Evolutionary conservation across 1,140 invertebrate genomes (phyloP).

Genomic region (Pogonomyrmex californicus): DNA sequence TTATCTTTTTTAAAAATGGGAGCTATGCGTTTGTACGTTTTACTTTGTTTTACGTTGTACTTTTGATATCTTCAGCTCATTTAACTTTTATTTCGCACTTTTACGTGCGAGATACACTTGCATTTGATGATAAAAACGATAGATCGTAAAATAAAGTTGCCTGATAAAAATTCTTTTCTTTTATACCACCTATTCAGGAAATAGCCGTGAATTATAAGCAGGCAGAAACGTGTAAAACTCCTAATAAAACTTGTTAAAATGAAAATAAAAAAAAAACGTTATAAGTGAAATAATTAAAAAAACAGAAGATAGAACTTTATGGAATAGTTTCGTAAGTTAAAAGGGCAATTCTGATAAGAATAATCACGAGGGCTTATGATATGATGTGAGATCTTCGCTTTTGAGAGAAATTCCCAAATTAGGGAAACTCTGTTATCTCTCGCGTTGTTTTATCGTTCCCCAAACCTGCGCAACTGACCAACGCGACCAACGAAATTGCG

Average conservation of each 20-base stretch:
- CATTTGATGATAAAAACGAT: background rate
- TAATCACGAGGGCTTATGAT: background rate
- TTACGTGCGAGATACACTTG: background rate
- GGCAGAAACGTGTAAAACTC: background rate
- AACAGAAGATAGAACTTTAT: background rate
- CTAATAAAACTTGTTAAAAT: background rate
- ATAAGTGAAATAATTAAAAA: background rate
- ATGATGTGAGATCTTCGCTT: background rate
- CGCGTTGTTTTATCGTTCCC: background rate
- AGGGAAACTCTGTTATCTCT: background rate
- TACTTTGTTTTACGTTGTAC: too few species aligned
- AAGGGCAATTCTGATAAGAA: background rate
- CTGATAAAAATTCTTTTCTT: background rate
- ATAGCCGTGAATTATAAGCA: background rate
- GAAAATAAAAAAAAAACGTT: background rate
- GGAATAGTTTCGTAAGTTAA: background rate
- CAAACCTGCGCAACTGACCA: conserved; percentile 12
- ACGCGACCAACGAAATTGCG: conserved; percentile 12
- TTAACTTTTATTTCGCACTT: conserved; percentile 27
- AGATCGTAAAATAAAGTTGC: conserved; percentile 5
- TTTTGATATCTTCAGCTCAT: background rate
- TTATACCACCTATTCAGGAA: background rate
- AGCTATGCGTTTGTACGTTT: background rate
- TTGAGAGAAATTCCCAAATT: background rate
- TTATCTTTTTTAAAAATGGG: too few species aligned